A percentile compares a stretch with the other conserved stretches of the same genome.
These are phyloP conservation scores for Etheostoma nigrum DNA, from an alignment of 2,797 vertebrate genomes.

Conservation along the genomic window DNA sequence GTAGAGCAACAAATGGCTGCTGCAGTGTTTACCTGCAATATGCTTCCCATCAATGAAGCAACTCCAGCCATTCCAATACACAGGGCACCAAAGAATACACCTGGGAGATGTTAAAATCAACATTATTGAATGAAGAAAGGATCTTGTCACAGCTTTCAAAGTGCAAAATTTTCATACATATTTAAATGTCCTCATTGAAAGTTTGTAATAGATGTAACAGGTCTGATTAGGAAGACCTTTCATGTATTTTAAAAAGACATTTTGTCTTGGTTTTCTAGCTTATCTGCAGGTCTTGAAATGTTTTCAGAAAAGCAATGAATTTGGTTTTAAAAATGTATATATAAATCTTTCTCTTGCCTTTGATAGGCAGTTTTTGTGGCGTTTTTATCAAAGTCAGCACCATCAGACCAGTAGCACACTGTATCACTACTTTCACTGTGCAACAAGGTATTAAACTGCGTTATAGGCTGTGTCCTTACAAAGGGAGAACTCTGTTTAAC, in stretches of 20 bases:
- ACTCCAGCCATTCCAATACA: conserved; percentile 97
- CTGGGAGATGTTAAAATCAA: conserved; percentile 69
- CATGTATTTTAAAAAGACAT: not conserved
- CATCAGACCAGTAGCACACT: not conserved
- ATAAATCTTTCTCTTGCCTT: not conserved
- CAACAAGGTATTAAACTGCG: not conserved
- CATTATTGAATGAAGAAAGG: not conserved
- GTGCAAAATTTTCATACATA: not conserved
- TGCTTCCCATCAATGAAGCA: conserved; percentile 90
- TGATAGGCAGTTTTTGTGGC: not conserved
- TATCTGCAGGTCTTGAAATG: not conserved
- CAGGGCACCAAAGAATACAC: conserved; percentile 90
- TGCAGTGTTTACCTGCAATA: conserved; percentile 90
- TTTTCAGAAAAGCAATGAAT: not conserved
- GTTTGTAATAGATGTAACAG: not conserved
- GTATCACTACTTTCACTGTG: not conserved
- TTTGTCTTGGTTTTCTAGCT: not conserved
- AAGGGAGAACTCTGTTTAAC: too few species aligned
- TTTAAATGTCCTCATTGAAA: not conserved
- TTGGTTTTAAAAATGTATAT: not conserved
- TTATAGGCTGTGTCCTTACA: too few species aligned
- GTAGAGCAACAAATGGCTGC: conserved; percentile 26
- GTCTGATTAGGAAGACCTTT: not conserved
- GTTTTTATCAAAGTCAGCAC: not conserved
- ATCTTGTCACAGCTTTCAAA: not conserved